These are phyloP conservation scores for Probaryconus sp. DNA, from an alignment of 1,140 invertebrate species.

Conservation along the genomic window DNA sequence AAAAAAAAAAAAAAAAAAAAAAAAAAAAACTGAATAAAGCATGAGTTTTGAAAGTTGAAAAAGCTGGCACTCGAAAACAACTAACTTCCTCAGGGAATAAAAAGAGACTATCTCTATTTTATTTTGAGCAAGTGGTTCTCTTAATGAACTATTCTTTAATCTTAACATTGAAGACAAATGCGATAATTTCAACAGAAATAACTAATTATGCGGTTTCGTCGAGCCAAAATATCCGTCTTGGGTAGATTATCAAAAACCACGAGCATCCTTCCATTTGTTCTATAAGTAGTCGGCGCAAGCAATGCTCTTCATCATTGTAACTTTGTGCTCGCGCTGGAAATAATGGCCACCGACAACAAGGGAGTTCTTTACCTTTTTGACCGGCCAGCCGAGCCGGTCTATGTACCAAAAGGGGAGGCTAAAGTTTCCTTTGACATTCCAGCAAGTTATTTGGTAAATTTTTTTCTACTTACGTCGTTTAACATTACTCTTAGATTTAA, in stretches of 20 bases:
- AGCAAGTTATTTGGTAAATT: conserved; percentile 77
- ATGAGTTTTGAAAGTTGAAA: no score
- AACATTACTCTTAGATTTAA: no score
- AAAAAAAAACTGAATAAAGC: no score
- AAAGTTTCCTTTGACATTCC: conserved; percentile 81
- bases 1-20: conserved; percentile 58
- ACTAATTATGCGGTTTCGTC: conserved; percentile 13
- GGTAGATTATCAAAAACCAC: conserved; percentile 40
- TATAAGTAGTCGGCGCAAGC: conserved; percentile 29
- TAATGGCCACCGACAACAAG: conserved; percentile 51
- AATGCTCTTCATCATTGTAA: conserved; percentile 25
- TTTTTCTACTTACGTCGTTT: background rate
- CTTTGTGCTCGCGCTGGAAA: conserved; percentile 23
- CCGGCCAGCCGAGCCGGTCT: conserved; percentile 85
- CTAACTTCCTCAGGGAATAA: background rate
- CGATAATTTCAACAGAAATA: conserved; percentile 5
- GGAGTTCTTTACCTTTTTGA: conserved; percentile 83
- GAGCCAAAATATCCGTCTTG: conserved; percentile 5
- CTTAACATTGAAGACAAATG: background rate
- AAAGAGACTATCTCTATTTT: background rate
- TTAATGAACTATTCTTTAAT: background rate
- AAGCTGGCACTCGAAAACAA: no score
- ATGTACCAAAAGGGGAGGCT: conserved; percentile 76
- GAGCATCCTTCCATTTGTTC: conserved; percentile 13
- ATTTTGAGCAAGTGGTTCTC: background rate